These are phyloP conservation scores for Listronotus oregonensis DNA, from an alignment of 1,140 invertebrate genomes.

Conservation along the genomic window DNA sequence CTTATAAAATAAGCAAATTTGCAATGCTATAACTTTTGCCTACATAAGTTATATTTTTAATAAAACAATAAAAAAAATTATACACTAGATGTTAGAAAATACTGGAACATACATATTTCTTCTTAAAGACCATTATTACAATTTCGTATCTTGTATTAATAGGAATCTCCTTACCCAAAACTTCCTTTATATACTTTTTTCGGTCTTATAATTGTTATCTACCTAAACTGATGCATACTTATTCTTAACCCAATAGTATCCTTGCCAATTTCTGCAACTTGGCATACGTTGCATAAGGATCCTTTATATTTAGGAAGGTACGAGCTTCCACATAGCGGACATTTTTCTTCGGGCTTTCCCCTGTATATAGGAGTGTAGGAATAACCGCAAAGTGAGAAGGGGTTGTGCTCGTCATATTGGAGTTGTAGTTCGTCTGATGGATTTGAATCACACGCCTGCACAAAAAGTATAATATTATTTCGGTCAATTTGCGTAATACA, in stretches of 20 bases:
- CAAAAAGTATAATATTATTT: too few species aligned
- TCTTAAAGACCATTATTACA: too few species aligned
- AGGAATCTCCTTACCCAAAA: too few species aligned
- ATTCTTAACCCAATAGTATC: conserved; percentile 87
- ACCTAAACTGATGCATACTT: conserved; percentile 72
- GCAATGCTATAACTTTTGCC: too few species aligned
- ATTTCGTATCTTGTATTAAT: too few species aligned
- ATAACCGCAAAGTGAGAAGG: conserved; percentile 91
- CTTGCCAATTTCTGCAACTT: conserved; percentile 90
- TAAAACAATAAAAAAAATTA: too few species aligned
- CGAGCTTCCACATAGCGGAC: conserved; percentile 88
- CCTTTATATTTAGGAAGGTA: conserved; percentile 90
- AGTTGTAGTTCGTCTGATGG: conserved; percentile 87
- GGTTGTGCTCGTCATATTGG: conserved; percentile 97
- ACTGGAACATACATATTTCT: too few species aligned
- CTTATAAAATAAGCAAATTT: too few species aligned
- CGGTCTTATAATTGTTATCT: conserved; percentile 34
- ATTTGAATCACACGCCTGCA: conserved; percentile 90
- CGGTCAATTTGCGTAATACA: too few species aligned
- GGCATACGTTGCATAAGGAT: conserved; percentile 82
- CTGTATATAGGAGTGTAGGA: conserved; percentile 93
- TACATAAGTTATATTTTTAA: too few species aligned
- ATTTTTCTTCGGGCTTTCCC: conserved; percentile 94
- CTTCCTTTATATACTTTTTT: too few species aligned
- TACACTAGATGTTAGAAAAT: too few species aligned